These are phyloP conservation scores for Drymonia ruficornis DNA, from an alignment of 2,888 invertebrate species.

Conservation along the genomic window DNA sequence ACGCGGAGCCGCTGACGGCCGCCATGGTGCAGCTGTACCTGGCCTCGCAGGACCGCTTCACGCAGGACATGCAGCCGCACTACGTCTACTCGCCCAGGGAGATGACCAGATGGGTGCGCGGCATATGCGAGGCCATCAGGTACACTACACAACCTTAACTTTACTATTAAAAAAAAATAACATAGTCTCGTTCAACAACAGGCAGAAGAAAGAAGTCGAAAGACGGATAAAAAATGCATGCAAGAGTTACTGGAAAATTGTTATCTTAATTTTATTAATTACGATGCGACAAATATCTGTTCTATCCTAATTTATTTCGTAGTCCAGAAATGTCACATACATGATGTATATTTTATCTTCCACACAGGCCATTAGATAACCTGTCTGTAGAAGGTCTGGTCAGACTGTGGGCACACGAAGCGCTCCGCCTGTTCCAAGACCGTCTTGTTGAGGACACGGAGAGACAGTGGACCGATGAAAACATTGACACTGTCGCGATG, in stretches of 20 bases:
- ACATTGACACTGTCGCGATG: conserved; percentile 96
- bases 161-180: too few species aligned
- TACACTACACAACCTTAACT: too few species aligned
- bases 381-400: conserved; percentile 97
- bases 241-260: too few species aligned
- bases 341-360: neutral
- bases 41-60: conserved; percentile 98
- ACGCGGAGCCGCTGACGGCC: conserved; percentile 98
- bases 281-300: too few species aligned
- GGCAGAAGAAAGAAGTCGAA: too few species aligned
- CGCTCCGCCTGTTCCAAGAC: conserved; percentile 98
- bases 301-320: too few species aligned
- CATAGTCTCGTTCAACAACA: too few species aligned
- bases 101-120: conserved; percentile 99
- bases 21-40: conserved; percentile 99
- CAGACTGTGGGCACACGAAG: conserved; percentile 99
- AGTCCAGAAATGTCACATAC: too few species aligned
- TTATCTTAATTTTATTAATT: too few species aligned
- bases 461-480: conserved; percentile 98
- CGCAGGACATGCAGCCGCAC: conserved; percentile 99
- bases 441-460: conserved; percentile 97
- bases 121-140: conserved; percentile 98
- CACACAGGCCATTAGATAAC: conserved; percentile 92
- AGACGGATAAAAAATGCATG: too few species aligned
- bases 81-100: conserved; percentile 99